A percentile compares a stretch with the other conserved stretches of the same genome.
These are phyloP conservation scores for Intellagama lesueurii DNA, from an alignment of 2,797 vertebrate species.

Conservation along the genomic window DNA sequence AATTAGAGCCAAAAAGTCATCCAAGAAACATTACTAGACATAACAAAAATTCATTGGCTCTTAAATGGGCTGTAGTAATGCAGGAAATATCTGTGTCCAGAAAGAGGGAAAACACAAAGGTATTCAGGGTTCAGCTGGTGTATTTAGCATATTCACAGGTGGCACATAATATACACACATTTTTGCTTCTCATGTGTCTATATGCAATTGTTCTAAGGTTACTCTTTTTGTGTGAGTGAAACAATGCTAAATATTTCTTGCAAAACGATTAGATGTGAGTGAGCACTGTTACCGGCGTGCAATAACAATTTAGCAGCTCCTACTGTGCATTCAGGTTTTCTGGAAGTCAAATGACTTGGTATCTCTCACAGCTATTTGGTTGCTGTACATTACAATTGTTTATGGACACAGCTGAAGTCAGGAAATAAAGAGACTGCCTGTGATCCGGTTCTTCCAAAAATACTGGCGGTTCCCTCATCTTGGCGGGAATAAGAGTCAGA, in stretches of 20 bases:
- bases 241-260: neutral
- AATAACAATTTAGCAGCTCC: neutral
- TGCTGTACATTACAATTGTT: neutral
- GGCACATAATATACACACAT: constrained; percentile 37
- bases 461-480: no score
- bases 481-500: no score
- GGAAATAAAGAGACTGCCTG: neutral
- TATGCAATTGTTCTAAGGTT: neutral
- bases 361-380: neutral
- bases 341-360: neutral
- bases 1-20: constrained; percentile 59
- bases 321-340: constrained; percentile 1
- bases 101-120: constrained; percentile 47
- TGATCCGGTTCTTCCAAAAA: no score
- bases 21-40: constrained; percentile 65
- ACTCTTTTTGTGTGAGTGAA: neutral
- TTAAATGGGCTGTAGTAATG: constrained; percentile 45
- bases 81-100: constrained; percentile 39
- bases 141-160: constrained; percentile 47
- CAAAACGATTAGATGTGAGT: neutral
- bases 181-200: neutral
- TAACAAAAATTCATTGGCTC: constrained; percentile 61
- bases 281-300: neutral
- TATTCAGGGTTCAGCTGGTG: constrained; percentile 30
- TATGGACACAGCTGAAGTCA: neutral